Evolutionary conservation across 1,140 invertebrate species (phyloP).

Genomic region (Drosophila rhopaloa): DNA sequence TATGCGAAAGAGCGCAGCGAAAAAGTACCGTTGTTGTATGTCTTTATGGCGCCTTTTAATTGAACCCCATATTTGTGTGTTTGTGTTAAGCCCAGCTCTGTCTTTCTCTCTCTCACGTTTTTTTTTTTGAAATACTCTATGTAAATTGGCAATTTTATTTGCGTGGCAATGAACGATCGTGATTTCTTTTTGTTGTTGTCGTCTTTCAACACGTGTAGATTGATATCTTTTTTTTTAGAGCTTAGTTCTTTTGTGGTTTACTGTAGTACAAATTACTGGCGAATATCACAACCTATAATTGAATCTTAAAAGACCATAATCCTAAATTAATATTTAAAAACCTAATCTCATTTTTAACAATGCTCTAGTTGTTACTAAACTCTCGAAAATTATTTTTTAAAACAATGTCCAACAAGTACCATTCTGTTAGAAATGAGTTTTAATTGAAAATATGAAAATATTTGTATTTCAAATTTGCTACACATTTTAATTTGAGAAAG

Average conservation of each 20-base stretch:
- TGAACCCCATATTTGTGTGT: constrained; percentile 27
- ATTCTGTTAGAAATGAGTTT: too few relatives aligned
- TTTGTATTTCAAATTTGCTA: too few relatives aligned
- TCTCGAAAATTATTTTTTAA: too few relatives aligned
- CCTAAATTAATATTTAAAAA: too few relatives aligned
- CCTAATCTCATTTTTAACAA: too few relatives aligned
- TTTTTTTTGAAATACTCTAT: constrained; percentile 16
- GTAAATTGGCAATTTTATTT: constrained; percentile 44
- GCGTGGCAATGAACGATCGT: constrained; percentile 73
- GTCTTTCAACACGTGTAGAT: constrained; percentile 50
- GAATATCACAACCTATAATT: neutral
- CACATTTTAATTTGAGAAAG: too few relatives aligned
- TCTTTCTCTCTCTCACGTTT: constrained; percentile 1
- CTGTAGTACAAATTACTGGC: constrained; percentile 2
- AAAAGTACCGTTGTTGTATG: constrained; percentile 61
- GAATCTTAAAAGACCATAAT: too few relatives aligned
- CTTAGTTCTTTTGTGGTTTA: constrained; percentile 16
- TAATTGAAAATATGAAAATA: too few relatives aligned
- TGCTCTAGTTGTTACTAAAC: too few relatives aligned
- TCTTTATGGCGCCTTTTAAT: constrained; percentile 67
- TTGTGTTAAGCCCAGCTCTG: constrained; percentile 15
- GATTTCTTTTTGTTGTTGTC: constrained; percentile 7
- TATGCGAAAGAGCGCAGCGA: constrained; percentile 52
- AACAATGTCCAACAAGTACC: too few relatives aligned
- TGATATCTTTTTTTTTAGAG: constrained; percentile 39